phyloP scores from a whole-genome alignment of 2,888 invertebrate species.

The Polyommatus icarus region DNA sequence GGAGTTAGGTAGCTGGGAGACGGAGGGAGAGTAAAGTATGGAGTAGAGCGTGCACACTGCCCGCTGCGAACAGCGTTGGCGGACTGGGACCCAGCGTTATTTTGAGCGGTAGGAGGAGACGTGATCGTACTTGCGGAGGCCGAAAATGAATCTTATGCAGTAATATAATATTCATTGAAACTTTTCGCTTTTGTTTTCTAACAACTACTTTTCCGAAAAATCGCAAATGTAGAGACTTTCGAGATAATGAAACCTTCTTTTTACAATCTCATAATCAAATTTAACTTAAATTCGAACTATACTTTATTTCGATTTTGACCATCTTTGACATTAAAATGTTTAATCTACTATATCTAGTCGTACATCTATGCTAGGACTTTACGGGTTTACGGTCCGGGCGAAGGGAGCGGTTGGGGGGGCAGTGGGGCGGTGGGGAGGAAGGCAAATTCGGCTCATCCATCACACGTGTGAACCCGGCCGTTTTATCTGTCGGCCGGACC shows the following conservation, averaged over 20 bases:
- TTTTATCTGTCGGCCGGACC: constrained; percentile 77
- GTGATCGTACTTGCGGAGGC: too few relatives aligned
- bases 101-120: too few relatives aligned
- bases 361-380: constrained; percentile 57
- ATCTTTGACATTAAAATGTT: neutral
- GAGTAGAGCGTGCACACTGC: too few relatives aligned
- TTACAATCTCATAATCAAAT: too few relatives aligned
- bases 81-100: too few relatives aligned
- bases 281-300: neutral
- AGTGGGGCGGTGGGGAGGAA: constrained; percentile 76
- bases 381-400: constrained; percentile 59
- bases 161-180: neutral
- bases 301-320: neutral
- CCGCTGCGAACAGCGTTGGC: too few relatives aligned
- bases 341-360: neutral
- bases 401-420: constrained; percentile 70
- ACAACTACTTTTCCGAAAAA: neutral
- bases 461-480: constrained; percentile 78
- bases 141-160: too few relatives aligned
- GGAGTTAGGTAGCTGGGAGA: too few relatives aligned
- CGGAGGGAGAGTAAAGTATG: too few relatives aligned
- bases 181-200: neutral
- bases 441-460: constrained; percentile 72
- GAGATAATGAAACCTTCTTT: neutral
- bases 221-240: neutral